Percentiles rank a stretch among this genome's conserved stretches.
phyloP scores from a whole-genome alignment of 2,113 vertebrate genomes.

The Melanostigma gelatinosum region DNA sequence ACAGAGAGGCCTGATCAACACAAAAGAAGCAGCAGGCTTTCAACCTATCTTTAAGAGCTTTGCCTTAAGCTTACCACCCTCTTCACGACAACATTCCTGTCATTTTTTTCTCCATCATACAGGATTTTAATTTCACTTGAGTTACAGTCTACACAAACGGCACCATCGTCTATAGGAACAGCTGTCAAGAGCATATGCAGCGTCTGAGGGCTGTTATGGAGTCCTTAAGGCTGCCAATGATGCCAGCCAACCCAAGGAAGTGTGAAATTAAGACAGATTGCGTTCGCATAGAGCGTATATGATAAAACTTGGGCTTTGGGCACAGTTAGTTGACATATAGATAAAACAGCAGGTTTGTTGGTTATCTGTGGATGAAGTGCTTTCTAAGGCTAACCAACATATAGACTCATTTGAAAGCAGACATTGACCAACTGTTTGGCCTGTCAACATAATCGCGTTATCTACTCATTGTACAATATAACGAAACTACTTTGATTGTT shows the following conservation, averaged over 20 bases:
- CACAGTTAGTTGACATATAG: conserved; percentile 15
- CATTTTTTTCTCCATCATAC: background rate
- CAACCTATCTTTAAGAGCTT: background rate
- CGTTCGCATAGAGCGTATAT: conserved; percentile 8
- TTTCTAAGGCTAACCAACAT: background rate
- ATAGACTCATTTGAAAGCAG: background rate
- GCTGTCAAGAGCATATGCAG: conserved; percentile 46
- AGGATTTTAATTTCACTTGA: conserved; percentile 10
- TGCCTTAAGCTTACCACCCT: background rate
- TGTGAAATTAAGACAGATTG: conserved; percentile 54
- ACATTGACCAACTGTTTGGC: background rate
- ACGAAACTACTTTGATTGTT: too few species aligned
- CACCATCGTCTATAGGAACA: conserved; percentile 46
- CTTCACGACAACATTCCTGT: background rate
- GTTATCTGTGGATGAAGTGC: background rate
- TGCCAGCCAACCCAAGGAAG: conserved; percentile 33
- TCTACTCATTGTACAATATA: too few species aligned
- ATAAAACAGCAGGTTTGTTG: conserved; percentile 3
- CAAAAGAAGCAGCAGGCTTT: background rate
- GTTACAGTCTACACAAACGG: conserved; percentile 16
- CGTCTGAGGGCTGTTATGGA: conserved; percentile 29
- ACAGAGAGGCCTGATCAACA: background rate
- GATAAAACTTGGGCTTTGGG: background rate
- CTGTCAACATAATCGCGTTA: background rate
- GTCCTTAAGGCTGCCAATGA: conserved; percentile 23